Evolutionary conservation across 1,140 invertebrate genomes (phyloP), one percentile per base, ranked within the genome.

Genomic region (Andrena cerasifolii): DNA sequence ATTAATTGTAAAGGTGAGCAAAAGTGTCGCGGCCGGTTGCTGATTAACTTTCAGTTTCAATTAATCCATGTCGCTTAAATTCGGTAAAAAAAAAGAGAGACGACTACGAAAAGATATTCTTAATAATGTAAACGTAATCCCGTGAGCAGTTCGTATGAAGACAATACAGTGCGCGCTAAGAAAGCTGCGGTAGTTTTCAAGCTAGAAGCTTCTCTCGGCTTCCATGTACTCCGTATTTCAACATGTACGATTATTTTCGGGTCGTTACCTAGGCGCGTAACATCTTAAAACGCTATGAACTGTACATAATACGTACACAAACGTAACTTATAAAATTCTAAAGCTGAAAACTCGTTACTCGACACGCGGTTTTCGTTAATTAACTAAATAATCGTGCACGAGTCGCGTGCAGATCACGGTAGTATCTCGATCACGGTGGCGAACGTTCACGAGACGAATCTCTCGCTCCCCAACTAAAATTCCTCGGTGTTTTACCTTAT

Each of bases 311-410:
- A 45, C 51, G 24, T 56, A 54, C 21, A 12, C 33, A 49, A 63
- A 73, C 31, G 31, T 63, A 73, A 68, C 45, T 76, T 76, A 76
- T 76, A 67, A 76, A 68, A 76, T 76, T 68, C 73, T 76, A 76
- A 76, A 68, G 63, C 73, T 47, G 53, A 56, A 58, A 58, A 66
- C 51, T 65, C 61, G 45, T 73, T 66, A 67, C 40, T 28, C 18
- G n/a, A 24, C 21, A 4, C 10, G 10, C 36, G 36, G 36, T 3
- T 40, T 40, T 10, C 33, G 21, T 65, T 33, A 24, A 31, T 33
- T 14, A 12, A 53, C 7, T 63, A n/a, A 66, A 66, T 49, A 26
- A 16, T 49, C 36, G n/a, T 54, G 45, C 12, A 40, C n/a, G 33
- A 75, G 45, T 54, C 28, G 14, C 14, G 6, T 43, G 16, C 28